phyloP scores from a whole-genome alignment of 2,113 vertebrate species.

The Lathamus discolor region DNA sequence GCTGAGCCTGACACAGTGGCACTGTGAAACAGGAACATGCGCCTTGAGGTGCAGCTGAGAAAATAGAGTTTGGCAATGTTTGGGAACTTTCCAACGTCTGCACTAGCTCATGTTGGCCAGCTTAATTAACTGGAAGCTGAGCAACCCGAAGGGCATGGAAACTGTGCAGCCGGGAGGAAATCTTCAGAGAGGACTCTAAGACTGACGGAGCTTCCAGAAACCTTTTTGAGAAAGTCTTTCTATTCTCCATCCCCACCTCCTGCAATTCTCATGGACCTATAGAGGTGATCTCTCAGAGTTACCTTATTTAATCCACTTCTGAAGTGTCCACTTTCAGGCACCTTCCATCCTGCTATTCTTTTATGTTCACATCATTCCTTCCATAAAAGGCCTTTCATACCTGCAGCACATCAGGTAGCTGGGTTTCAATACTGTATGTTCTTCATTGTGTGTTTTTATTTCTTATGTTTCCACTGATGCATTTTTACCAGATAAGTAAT shows the following conservation, averaged over 20 bases:
- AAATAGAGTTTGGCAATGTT: background rate
- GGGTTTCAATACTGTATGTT: background rate
- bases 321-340: background rate
- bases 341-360: background rate
- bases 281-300: background rate
- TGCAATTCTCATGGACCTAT: background rate
- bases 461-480: background rate
- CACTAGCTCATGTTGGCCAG: background rate
- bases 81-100: background rate
- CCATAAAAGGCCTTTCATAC: background rate
- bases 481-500: background rate
- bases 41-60: background rate
- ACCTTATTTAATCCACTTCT: background rate
- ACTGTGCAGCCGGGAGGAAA: background rate
- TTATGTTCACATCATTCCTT: background rate
- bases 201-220: background rate
- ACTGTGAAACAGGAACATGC: background rate
- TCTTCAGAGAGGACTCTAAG: background rate
- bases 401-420: background rate
- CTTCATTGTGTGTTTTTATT: background rate
- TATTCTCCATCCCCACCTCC: background rate
- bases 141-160: background rate
- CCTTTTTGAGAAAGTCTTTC: background rate
- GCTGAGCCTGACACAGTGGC: background rate
- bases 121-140: background rate